Conservation (phyloP, 1,140 invertebrate genomes). For the Habropoda laboriosa region DNA sequence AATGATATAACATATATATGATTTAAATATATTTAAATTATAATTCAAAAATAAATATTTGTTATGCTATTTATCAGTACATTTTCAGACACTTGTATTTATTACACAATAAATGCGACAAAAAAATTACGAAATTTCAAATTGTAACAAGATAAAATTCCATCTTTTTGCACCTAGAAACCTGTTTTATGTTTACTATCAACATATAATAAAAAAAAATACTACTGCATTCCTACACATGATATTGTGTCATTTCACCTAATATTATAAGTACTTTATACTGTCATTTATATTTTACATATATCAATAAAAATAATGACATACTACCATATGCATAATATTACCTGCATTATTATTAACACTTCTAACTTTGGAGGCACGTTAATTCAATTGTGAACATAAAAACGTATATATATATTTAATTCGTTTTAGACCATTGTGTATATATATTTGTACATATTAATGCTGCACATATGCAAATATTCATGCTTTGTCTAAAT, state of each 20-base stretch:
- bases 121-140: background rate
- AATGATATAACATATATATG: background rate
- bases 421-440: constrained; percentile 12
- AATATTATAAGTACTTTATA: constrained; percentile 9
- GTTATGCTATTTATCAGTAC: constrained; percentile 17
- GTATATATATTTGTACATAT: constrained; percentile 15
- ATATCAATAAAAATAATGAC: background rate
- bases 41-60: constrained; percentile 18
- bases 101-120: background rate
- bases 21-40: background rate
- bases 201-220: constrained; percentile 2
- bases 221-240: background rate
- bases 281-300: background rate
- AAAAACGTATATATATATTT: constrained; percentile 10
- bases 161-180: background rate
- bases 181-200: background rate
- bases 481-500: constrained; percentile 8
- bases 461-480: constrained; percentile 6
- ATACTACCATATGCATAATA: background rate
- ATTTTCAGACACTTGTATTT: background rate
- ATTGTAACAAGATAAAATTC: background rate
- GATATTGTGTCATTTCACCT: background rate
- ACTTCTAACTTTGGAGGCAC: constrained; percentile 26
- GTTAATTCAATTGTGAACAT: constrained; percentile 11
- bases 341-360: constrained; percentile 22